Base-by-base conservation (phyloP, 92 coral and sea anemone genomes). In the Umimayanthus chanpuru region DNA sequence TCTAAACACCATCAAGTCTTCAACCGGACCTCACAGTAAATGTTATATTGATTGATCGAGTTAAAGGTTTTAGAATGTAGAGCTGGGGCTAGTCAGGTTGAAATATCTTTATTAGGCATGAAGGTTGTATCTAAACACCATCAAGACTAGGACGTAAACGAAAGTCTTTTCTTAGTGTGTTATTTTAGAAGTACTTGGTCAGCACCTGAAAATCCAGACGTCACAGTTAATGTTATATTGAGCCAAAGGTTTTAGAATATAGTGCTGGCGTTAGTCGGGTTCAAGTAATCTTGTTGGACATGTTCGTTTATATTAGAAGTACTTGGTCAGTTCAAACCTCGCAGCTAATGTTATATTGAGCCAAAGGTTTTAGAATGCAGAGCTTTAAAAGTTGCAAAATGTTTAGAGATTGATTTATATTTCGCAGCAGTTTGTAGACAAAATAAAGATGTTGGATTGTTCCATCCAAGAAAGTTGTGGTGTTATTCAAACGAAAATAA, bases 391-490 rank as follows among this genome's bases (percentile, higher is more conserved):
- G 53, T 47, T 53, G 58, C 58, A 53, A 16, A 53, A 53, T 53
- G 12, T 47, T 47, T 47, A 9, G 10, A 47, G 50, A 47, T 7
- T 47, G 50, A 6, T 47, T 9, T 6, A 9, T 47, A 47, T 47
- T 23, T n/a, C 5, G n/a, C 11, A 23, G 30, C 3, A n/a, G 2
- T 8, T 26, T 26, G 3, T 23, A 6, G 30, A 23, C 72, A 66
- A 66, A 66, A 66, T 66, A 66, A 66, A 66, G 72, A 66, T 66
- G 72, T 66, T 66, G 28, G 30, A 66, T 66, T 66, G 72, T 66
- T 66, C 72, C 6, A 66, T 66, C 72, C 6, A 66, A n/a, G 28
- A 23, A 66, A 66, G 28, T 65, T 65, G 72, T 66, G 30, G 72
- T 66, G 72, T 23, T 66, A 0, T 0, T 66, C 30, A 66, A 66